These are phyloP conservation scores for Oryzias dopingdopingensis DNA, from an alignment of 2,797 vertebrate genomes.

Conservation along the genomic window DNA sequence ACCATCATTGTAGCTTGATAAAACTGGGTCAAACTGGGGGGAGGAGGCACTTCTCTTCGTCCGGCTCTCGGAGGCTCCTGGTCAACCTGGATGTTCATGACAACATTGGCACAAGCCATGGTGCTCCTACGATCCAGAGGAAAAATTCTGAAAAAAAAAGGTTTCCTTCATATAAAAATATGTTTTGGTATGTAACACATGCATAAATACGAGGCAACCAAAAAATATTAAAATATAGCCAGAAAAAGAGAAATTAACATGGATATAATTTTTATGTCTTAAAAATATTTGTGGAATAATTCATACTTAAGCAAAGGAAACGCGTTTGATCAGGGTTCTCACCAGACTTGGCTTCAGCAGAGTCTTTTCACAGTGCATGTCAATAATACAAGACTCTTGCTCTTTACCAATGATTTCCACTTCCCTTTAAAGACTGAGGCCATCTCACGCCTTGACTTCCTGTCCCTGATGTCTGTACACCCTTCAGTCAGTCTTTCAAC, in stretches of 20 bases:
- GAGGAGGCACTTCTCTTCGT: not conserved
- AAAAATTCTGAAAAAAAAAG: not conserved
- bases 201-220: not conserved
- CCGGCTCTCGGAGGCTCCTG: not conserved
- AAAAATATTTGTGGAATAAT: not conserved
- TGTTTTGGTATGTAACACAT: not conserved
- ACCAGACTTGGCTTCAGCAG: conserved; percentile 35
- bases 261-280: not conserved
- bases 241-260: too few species aligned
- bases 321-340: conserved; percentile 28
- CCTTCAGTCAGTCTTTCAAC: too few species aligned
- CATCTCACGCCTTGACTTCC: conserved; percentile 43
- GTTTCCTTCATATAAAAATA: too few species aligned
- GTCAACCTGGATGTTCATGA: conserved; percentile 55
- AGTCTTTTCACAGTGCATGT: conserved; percentile 7
- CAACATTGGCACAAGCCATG: conserved; percentile 67
- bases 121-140: conserved; percentile 21
- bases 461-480: conserved; percentile 1
- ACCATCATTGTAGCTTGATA: conserved; percentile 54
- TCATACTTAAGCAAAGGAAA: not conserved
- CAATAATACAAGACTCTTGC: not conserved
- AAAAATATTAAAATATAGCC: not conserved
- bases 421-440: conserved; percentile 25
- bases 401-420: conserved; percentile 15
- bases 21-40: conserved; percentile 10